These are phyloP conservation scores for Stictonetta naevosa DNA, from an alignment of 2,113 vertebrate species.

Conservation along the genomic window DNA sequence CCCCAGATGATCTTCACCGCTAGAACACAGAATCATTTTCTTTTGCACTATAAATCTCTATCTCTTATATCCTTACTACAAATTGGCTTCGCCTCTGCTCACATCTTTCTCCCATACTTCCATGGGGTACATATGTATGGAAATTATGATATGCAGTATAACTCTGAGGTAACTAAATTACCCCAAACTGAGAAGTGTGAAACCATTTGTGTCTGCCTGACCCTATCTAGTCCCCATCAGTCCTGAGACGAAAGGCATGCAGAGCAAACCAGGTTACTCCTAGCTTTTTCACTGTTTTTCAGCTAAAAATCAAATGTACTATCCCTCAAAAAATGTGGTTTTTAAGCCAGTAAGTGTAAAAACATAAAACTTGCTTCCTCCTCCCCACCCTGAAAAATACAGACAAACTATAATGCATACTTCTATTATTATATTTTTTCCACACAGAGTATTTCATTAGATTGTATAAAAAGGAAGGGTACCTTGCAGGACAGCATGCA, in stretches of 20 bases:
- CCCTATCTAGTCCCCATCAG: too few relatives aligned
- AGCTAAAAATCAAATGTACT: background rate
- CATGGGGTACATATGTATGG: background rate
- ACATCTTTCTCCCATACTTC: background rate
- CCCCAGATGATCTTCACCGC: background rate
- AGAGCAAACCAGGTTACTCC: background rate
- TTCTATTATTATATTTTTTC: background rate
- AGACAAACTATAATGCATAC: background rate
- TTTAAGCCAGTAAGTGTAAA: background rate
- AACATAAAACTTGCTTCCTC: background rate
- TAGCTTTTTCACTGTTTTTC: background rate
- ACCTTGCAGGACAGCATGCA: background rate
- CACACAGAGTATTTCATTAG: background rate
- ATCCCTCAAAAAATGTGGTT: background rate
- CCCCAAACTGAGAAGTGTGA: background rate
- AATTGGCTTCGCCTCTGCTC: background rate
- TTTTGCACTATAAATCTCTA: background rate
- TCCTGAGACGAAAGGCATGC: background rate
- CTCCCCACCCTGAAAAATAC: background rate
- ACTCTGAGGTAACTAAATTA: background rate
- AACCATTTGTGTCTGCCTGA: background rate
- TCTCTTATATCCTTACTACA: background rate
- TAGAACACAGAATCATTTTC: background rate
- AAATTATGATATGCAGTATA: background rate
- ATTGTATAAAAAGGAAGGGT: background rate